phyloP scores from a whole-genome alignment of 2,797 vertebrate species.

The Chelidonichthys spinosus region DNA sequence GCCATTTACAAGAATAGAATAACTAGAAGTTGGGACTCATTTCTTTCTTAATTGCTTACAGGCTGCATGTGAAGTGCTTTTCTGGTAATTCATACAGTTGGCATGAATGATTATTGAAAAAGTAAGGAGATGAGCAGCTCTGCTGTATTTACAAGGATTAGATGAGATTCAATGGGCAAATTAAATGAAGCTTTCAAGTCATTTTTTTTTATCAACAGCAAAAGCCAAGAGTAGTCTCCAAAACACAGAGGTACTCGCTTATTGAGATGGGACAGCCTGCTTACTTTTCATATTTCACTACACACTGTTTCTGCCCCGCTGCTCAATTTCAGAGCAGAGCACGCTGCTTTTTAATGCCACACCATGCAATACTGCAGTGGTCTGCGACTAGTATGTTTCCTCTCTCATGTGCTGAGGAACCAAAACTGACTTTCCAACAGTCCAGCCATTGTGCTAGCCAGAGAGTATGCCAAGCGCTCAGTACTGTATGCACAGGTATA shows the following conservation, averaged over 20 bases:
- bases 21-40: not conserved
- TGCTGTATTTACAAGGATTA: not conserved
- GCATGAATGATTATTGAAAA: not conserved
- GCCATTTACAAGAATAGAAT: not conserved
- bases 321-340: constrained; percentile 2
- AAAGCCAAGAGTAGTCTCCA: not conserved
- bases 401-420: constrained; percentile 3
- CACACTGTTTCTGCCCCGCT: not conserved
- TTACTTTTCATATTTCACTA: constrained; percentile 9
- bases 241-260: constrained; percentile 13
- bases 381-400: not conserved
- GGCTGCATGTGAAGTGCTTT: not conserved
- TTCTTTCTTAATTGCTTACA: not conserved
- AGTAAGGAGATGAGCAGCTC: not conserved
- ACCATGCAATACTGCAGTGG: constrained; percentile 3
- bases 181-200: constrained; percentile 9
- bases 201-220: constrained; percentile 11
- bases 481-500: not conserved
- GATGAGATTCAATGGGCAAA: constrained; percentile 11
- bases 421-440: constrained; percentile 6
- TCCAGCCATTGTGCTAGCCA: constrained; percentile 1
- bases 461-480: not conserved
- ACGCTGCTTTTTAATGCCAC: constrained; percentile 3
- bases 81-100: not conserved
- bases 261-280: constrained; percentile 9